A percentile compares a stretch with the other conserved stretches of the same genome.
phyloP scores from a whole-genome alignment of 1,140 invertebrate species.

The Charaxes varanes region DNA sequence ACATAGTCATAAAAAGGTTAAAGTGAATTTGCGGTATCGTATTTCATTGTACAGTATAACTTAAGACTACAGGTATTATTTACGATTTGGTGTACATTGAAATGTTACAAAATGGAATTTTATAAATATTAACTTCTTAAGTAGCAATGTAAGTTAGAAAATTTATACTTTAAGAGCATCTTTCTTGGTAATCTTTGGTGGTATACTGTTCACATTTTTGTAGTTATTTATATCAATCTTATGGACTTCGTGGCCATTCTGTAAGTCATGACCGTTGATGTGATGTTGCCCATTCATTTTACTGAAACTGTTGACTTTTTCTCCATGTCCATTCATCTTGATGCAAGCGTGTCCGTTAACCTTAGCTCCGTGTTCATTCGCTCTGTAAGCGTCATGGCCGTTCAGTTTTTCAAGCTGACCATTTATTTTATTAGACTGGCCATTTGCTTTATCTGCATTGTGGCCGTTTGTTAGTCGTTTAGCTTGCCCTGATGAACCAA shows the following conservation, averaged over 20 bases:
- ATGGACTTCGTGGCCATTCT: slow-evolving; percentile 20
- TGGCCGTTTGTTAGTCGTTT: slow-evolving; percentile 45
- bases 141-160: slow-evolving; percentile 29
- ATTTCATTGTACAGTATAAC: slow-evolving; percentile 14
- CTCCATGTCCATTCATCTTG: slow-evolving; percentile 6
- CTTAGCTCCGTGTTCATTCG: slow-evolving; percentile 25
- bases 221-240: slow-evolving; percentile 28
- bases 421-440: slow-evolving; percentile 29
- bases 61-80: slow-evolving; percentile 15
- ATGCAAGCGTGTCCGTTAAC: slow-evolving; percentile 12
- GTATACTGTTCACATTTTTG: slow-evolving; percentile 34
- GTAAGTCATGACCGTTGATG: background rate
- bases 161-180: slow-evolving; percentile 56
- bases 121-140: slow-evolving; percentile 30
- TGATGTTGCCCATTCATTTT: slow-evolving; percentile 11
- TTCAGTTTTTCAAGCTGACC: slow-evolving; percentile 34
- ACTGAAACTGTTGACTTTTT: slow-evolving; percentile 3
- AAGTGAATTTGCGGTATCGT: slow-evolving; percentile 4
- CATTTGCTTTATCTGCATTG: slow-evolving; percentile 33
- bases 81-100: slow-evolving; percentile 45
- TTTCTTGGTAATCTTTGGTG: slow-evolving; percentile 64
- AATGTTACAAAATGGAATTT: slow-evolving; percentile 55
- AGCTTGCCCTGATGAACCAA: slow-evolving; percentile 55
- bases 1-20: slow-evolving; percentile 16
- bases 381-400: slow-evolving; percentile 28